Conservation (phyloP, 2,888 invertebrate species). For the Hemistola chrysoprasaria region DNA sequence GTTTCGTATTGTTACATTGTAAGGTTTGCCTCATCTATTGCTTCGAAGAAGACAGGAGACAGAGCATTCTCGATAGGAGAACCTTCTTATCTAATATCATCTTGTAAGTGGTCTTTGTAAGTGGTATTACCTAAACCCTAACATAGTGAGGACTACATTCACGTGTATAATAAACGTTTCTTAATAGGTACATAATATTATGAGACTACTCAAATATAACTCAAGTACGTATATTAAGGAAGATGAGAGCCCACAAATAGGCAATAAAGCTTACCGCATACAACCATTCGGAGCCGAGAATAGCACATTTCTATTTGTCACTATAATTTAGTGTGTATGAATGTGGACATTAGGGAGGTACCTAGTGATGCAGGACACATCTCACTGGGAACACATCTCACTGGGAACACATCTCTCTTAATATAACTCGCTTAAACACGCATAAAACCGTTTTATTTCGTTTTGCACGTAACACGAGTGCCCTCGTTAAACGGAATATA, state of each 20-base stretch:
- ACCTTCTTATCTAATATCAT: too few relatives aligned
- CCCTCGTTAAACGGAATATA: slow-evolving; percentile 28
- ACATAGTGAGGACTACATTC: too few relatives aligned
- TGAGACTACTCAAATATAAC: too few relatives aligned
- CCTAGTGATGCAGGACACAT: neutral
- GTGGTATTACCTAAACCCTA: too few relatives aligned
- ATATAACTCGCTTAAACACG: slow-evolving; percentile 27
- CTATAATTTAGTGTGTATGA: slow-evolving; percentile 14
- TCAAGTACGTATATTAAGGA: slow-evolving; percentile 3
- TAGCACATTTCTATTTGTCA: slow-evolving; percentile 19
- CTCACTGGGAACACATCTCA: neutral
- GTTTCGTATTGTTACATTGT: slow-evolving; percentile 32
- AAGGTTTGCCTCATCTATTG: neutral
- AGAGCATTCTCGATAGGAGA: too few relatives aligned
- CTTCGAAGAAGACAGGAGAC: too few relatives aligned
- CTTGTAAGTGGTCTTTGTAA: too few relatives aligned
- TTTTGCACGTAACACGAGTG: slow-evolving; percentile 25
- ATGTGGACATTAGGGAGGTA: slow-evolving; percentile 10
- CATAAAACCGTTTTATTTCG: slow-evolving; percentile 30
- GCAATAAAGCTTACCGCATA: slow-evolving; percentile 17
- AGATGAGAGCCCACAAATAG: slow-evolving; percentile 4
- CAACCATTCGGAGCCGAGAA: slow-evolving; percentile 9
- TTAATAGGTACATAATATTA: too few relatives aligned
- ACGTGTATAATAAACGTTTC: too few relatives aligned
- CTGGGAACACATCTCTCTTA: slow-evolving; percentile 5